These are phyloP conservation scores for Clytia hemisphaerica DNA, from an alignment of 30 jellyfish, hydroid and myxozoan species.

Conservation along the genomic window DNA sequence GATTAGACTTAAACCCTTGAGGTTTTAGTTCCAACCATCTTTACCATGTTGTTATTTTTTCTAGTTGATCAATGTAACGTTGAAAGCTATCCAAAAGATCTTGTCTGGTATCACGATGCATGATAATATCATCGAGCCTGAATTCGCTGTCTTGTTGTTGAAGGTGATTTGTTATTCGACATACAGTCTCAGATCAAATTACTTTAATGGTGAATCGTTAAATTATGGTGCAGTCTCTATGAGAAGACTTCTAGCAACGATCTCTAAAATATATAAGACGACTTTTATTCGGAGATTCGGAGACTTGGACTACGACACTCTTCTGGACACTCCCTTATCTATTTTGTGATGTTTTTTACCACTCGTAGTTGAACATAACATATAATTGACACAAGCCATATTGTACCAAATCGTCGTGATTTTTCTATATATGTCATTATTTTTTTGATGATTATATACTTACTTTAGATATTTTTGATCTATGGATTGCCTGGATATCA, in stretches of 20 bases:
- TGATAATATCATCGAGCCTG: slow-evolving; percentile 77
- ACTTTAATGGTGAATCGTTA: no score
- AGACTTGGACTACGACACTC: no score
- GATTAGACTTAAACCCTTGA: not conserved
- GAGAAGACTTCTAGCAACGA: not conserved
- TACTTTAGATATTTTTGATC: slow-evolving; percentile 37
- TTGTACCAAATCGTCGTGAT: no score
- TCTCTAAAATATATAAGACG: not conserved
- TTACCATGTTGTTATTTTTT: slow-evolving; percentile 4
- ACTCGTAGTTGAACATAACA: no score
- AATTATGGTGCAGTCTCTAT: not conserved
- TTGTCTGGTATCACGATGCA: slow-evolving; percentile 33
- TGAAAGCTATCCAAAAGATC: slow-evolving; percentile 54
- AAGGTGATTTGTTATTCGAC: slow-evolving; percentile 43
- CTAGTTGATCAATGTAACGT: slow-evolving; percentile 46
- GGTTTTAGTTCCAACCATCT: not conserved
- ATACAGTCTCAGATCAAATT: no score
- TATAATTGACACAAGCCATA: no score
- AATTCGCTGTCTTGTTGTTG: slow-evolving; percentile 66
- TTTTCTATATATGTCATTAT: no score
- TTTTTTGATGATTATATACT: not conserved
- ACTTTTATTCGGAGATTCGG: no score
- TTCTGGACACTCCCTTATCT: no score
- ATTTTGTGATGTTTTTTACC: no score
- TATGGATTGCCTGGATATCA: slow-evolving; percentile 60